phyloP scores from a whole-genome alignment of 2,113 vertebrate species.

The Proteles cristata region DNA sequence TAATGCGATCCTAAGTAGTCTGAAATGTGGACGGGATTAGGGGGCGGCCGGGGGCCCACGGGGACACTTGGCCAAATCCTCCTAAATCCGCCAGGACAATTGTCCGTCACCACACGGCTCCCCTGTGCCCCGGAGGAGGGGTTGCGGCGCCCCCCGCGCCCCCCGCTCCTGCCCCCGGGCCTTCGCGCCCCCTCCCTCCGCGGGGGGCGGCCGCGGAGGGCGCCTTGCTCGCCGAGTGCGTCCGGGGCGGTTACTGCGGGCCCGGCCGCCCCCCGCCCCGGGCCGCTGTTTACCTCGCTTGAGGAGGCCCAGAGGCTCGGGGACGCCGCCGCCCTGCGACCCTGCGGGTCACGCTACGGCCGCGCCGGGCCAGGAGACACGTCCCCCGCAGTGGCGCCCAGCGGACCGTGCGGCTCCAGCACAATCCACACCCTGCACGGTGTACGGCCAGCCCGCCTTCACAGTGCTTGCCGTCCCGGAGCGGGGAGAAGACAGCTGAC shows the following conservation, averaged over 20 bases:
- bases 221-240: too few relatives aligned
- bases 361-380: neutral
- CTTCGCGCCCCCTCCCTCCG: too few relatives aligned
- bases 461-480: neutral
- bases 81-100: conserved; percentile 79
- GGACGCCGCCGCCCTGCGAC: neutral
- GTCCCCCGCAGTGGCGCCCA: neutral
- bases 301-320: neutral
- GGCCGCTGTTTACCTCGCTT: neutral
- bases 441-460: neutral
- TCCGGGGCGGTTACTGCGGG: too few relatives aligned
- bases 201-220: too few relatives aligned
- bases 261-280: neutral
- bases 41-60: conserved; percentile 70
- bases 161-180: neutral
- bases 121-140: conserved; percentile 67
- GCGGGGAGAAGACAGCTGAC: neutral
- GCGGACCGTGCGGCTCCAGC: neutral
- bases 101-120: conserved; percentile 77
- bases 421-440: neutral
- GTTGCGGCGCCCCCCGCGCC: neutral
- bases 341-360: neutral
- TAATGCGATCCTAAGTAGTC: conserved; percentile 80
- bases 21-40: conserved; percentile 82
- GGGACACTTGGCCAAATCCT: conserved; percentile 80